Base-by-base conservation (phyloP, 2,797 vertebrate species). In the Siniperca undulata region DNA sequence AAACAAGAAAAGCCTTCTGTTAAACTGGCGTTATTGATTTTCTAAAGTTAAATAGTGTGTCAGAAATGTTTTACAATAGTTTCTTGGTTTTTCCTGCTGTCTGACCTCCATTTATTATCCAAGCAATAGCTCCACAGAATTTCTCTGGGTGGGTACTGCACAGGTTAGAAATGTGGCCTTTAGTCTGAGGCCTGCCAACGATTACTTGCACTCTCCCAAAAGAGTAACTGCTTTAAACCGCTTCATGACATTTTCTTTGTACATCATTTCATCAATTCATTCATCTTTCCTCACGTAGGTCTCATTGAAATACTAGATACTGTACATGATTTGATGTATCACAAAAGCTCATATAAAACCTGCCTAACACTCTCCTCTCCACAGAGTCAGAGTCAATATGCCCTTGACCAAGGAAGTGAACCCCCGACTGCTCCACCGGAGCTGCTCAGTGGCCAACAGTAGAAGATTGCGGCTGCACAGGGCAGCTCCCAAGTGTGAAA, bases 11-110 rank as follows among this genome's bases (percentile, higher is more conserved):
- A 59, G 46, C 70, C 67, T 82, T 86, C 79, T 76, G 69, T 76
- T 87, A 86, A 89, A 90, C 85, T 89, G 78, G 58, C 62, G 79
- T 66, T 79, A 92, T 89, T 90, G 87, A 89, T 92, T 89, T 88
- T 80, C 78, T 58, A 70, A 72, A 81, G 75, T 86, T 83, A 87
- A 88, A 83, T 38, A 72, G 68, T 69, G 52, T 86, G 86, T 88
- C 86, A 88, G 85, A 88, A 89, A 87, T 87, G 81, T 84, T 89
- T 89, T 88, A 86, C 87, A 87, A 62, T 66, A 81, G 38, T 56
- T 76, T 52, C 24, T 73, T 48, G 42, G 42, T 81, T 84, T 85
- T 74, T 53, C 46, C 69, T 75, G 48, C 61, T 73, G 59, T 77
- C 34, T 1, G 27, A 77, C 77, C 42, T 77, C 46, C 48, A 73